Percentiles rank a stretch among this genome's conserved stretches.
Conservation (phyloP, 2,113 vertebrate species). For the Leptodactylus fuscus region DNA sequence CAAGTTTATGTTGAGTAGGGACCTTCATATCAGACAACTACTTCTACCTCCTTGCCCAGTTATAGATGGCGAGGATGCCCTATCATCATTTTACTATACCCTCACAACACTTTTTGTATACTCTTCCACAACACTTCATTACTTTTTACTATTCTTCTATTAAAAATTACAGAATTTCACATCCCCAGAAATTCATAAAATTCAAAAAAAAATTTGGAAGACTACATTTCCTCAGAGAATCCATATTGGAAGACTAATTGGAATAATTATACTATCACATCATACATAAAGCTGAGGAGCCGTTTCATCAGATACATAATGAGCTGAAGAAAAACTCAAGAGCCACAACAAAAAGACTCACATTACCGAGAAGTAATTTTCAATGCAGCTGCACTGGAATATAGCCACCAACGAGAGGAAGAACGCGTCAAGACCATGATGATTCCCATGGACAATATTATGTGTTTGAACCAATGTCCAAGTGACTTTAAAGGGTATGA, state of each 20-base stretch:
- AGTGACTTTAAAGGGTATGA: too few species aligned
- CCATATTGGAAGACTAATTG: conserved; percentile 76
- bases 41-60: too few species aligned
- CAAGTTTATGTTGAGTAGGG: too few species aligned
- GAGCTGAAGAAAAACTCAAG: background rate
- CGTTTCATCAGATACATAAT: conserved; percentile 27
- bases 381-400: background rate
- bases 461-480: too few species aligned
- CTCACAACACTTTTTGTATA: too few species aligned
- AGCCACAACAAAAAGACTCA: background rate
- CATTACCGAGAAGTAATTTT: conserved; percentile 26
- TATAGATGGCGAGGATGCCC: too few species aligned
- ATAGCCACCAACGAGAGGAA: background rate
- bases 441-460: background rate
- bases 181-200: conserved; percentile 78
- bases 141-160: too few species aligned
- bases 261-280: conserved; percentile 76
- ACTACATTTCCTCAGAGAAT: conserved; percentile 71
- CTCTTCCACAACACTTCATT: too few species aligned
- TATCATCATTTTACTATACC: too few species aligned
- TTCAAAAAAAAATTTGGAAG: too few species aligned
- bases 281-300: conserved; percentile 67
- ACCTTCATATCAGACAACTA: too few species aligned
- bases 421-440: background rate
- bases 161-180: conserved; percentile 76